These are phyloP conservation scores for Steromphala cineraria DNA, from an alignment of 2,888 invertebrate species.

Conservation along the genomic window DNA sequence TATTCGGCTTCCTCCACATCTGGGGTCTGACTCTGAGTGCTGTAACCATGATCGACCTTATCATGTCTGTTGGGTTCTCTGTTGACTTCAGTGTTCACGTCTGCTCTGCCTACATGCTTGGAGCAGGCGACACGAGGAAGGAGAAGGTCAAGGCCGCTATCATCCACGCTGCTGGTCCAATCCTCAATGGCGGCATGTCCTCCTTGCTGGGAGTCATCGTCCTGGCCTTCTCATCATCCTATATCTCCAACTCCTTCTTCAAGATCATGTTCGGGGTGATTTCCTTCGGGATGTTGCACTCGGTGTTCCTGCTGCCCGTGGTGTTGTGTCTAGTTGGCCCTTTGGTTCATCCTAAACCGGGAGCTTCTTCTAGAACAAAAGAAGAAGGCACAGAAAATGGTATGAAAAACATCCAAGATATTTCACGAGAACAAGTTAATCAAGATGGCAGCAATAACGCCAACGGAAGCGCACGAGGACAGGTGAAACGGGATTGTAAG, in stretches of 20 bases:
- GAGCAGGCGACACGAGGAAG: conserved; percentile 28
- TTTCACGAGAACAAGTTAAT: too few species aligned
- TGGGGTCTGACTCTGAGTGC: conserved; percentile 60
- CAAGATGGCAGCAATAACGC: too few species aligned
- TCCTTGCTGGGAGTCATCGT: conserved; percentile 53
- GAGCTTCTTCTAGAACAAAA: too few species aligned
- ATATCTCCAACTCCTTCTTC: conserved; percentile 51
- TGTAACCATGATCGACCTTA: conserved; percentile 64
- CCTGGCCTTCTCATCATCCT: conserved; percentile 44
- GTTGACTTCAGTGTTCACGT: conserved; percentile 63
- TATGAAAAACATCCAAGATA: too few species aligned
- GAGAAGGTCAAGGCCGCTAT: conserved; percentile 40
- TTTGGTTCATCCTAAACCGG: background rate
- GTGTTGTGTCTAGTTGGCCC: conserved; percentile 43
- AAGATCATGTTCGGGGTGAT: conserved; percentile 53
- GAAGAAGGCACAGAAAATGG: too few species aligned
- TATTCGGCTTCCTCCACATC: conserved; percentile 61
- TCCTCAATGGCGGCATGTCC: conserved; percentile 51
- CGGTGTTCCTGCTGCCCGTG: conserved; percentile 49
- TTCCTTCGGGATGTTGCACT: conserved; percentile 47
- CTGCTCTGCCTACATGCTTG: conserved; percentile 55
- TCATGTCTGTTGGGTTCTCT: conserved; percentile 66
- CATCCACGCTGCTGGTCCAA: conserved; percentile 41
- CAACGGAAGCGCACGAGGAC: too few species aligned
- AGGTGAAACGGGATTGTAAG: too few species aligned